A percentile compares a stretch with the other conserved stretches of the same genome.
phyloP scores from a whole-genome alignment of 2,797 vertebrate species.

The Acipenser transmontanus region DNA sequence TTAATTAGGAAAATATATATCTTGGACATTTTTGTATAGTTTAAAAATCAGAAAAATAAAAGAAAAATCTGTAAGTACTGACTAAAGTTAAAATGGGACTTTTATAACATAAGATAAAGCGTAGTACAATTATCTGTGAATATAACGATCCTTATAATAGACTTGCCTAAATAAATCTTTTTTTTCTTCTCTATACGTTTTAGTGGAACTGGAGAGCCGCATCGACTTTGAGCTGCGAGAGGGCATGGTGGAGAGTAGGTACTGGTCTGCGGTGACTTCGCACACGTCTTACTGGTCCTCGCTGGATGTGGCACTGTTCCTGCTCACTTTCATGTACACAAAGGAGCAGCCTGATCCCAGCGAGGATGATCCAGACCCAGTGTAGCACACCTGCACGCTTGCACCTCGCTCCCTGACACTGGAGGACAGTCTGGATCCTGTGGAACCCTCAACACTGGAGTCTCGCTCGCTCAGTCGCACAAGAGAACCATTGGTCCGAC shows the following conservation, averaged over 20 bases:
- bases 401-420: slow-evolving; percentile 5
- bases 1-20: no score
- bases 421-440: neutral
- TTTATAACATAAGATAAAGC: no score
- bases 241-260: slow-evolving; percentile 92
- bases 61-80: no score
- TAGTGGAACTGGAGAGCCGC: slow-evolving; percentile 91
- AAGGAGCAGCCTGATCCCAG: slow-evolving; percentile 41
- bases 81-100: no score
- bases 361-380: slow-evolving; percentile 43
- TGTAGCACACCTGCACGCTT: slow-evolving; percentile 37
- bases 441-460: neutral
- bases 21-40: no score
- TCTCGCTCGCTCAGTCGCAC: slow-evolving; percentile 28
- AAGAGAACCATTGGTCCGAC: slow-evolving; percentile 6
- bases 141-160: no score
- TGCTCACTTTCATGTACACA: slow-evolving; percentile 90
- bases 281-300: slow-evolving; percentile 97
- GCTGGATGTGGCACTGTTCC: slow-evolving; percentile 89
- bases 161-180: fast-evolving
- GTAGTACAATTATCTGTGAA: no score
- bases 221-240: slow-evolving; percentile 94
- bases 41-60: no score
- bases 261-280: slow-evolving; percentile 95
- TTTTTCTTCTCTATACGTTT: slow-evolving; percentile 26